A percentile compares a stretch with the other conserved stretches of the same genome.
Conservation (phyloP, 2,797 vertebrate genomes). For the Falco cherrug region DNA sequence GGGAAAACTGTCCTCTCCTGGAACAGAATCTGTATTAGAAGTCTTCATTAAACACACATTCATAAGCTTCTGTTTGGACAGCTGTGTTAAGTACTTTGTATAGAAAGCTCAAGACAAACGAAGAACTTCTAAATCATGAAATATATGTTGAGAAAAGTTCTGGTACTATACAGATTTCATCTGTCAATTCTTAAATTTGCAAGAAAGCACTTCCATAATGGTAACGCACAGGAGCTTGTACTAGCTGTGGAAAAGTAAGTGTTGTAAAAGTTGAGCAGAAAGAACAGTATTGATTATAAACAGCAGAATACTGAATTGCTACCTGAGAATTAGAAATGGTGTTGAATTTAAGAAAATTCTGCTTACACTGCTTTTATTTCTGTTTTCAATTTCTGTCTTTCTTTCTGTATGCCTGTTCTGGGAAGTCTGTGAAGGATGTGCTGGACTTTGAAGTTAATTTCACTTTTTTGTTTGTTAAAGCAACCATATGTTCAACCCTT, state of each 20-base stretch:
- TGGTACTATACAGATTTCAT: background rate
- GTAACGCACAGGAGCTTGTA: background rate
- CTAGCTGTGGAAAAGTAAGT: background rate
- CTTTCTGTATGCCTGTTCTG: background rate
- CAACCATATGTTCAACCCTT: constrained; percentile 89
- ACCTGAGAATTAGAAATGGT: background rate
- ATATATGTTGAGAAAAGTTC: background rate
- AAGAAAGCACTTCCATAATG: background rate
- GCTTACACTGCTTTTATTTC: background rate
- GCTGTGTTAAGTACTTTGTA: background rate
- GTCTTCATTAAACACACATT: background rate
- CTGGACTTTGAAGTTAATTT: background rate
- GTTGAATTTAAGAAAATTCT: background rate
- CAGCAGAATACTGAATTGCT: background rate
- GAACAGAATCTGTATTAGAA: background rate
- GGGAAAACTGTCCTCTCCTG: background rate
- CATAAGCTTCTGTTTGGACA: background rate
- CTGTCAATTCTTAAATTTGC: background rate
- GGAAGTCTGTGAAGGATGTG: background rate
- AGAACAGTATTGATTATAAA: background rate
- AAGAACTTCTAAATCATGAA: background rate
- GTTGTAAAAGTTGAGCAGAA: background rate
- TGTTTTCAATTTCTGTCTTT: background rate
- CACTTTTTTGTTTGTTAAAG: constrained; percentile 70
- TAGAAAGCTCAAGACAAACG: accelerated